phyloP scores from a whole-genome alignment of 1,140 invertebrate genomes.

The Episyrphus balteatus region DNA sequence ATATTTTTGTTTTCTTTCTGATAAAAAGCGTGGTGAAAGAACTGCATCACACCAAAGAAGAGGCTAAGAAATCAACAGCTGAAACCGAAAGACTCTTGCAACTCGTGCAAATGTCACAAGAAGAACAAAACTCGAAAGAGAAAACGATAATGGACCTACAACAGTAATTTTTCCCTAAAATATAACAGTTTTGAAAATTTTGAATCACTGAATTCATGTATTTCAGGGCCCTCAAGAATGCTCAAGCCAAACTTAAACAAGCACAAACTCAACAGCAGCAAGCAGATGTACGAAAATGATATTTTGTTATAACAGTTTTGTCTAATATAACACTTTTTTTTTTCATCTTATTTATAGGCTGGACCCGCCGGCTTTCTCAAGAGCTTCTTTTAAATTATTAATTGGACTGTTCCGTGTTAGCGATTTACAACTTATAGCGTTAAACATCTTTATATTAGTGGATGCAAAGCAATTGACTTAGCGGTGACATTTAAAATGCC shows the following conservation, averaged over 20 bases:
- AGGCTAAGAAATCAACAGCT: conserved; percentile 64
- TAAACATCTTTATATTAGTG: conserved; percentile 3
- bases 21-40: conserved; percentile 44
- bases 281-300: conserved; percentile 46
- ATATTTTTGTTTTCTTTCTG: conserved; percentile 9
- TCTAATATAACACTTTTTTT: conserved; percentile 4
- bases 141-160: conserved; percentile 90
- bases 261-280: conserved; percentile 60
- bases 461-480: conserved; percentile 1
- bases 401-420: conserved; percentile 2
- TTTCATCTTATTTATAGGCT: conserved; percentile 49
- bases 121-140: conserved; percentile 90
- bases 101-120: conserved; percentile 88
- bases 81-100: conserved; percentile 85
- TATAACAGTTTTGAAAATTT: conserved; percentile 1
- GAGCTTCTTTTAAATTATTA: conserved; percentile 67
- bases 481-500: conserved; percentile 1
- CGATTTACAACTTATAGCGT: not conserved
- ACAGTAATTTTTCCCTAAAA: conserved; percentile 55
- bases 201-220: not conserved
- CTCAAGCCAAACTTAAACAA: conserved; percentile 73
- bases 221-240: conserved; percentile 70
- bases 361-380: conserved; percentile 78
- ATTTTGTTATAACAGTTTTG: not conserved
- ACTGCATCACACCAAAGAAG: conserved; percentile 61